phyloP scores from a whole-genome alignment of 2,888 invertebrate genomes.

The Ennomos erosarius region DNA sequence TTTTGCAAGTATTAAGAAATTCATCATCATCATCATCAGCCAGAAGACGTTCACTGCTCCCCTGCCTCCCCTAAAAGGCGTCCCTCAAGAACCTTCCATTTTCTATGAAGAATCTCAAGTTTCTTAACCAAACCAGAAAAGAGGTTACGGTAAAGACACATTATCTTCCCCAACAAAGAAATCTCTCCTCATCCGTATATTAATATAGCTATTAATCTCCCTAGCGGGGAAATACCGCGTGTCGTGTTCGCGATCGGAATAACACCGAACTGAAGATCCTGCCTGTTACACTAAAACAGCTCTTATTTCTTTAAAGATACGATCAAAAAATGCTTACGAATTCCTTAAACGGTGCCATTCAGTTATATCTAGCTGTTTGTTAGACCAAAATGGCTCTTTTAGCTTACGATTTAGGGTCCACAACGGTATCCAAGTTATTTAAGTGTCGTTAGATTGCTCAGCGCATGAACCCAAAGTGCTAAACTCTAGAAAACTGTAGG shows the following conservation, averaged over 20 bases:
- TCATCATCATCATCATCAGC: too few species aligned
- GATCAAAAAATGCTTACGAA: not conserved
- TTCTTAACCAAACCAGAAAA: too few species aligned
- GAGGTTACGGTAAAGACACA: slow-evolving; percentile 2
- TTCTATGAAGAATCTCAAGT: too few species aligned
- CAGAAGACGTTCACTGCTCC: too few species aligned
- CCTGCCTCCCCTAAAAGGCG: too few species aligned
- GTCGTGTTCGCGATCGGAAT: slow-evolving; percentile 32
- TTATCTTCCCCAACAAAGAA: slow-evolving; percentile 28
- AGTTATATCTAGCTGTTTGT: slow-evolving; percentile 9
- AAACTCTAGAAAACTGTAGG: too few species aligned
- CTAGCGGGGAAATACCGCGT: slow-evolving; percentile 31
- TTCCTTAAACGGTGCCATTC: not conserved
- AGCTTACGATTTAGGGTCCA: not conserved
- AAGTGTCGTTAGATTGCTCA: not conserved
- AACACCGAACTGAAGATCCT: slow-evolving; percentile 10
- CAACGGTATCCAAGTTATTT: not conserved
- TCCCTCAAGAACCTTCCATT: too few species aligned
- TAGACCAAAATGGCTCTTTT: slow-evolving; percentile 1
- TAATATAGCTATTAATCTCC: slow-evolving; percentile 39
- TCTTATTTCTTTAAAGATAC: slow-evolving; percentile 21
- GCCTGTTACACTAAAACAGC: slow-evolving; percentile 17
- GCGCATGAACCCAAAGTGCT: not conserved
- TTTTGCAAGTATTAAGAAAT: too few species aligned
- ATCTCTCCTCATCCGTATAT: slow-evolving; percentile 26